Percentiles rank a stretch among this genome's conserved stretches.
phyloP scores from a whole-genome alignment of 2,797 vertebrate species.

The Liparis tanakae region DNA sequence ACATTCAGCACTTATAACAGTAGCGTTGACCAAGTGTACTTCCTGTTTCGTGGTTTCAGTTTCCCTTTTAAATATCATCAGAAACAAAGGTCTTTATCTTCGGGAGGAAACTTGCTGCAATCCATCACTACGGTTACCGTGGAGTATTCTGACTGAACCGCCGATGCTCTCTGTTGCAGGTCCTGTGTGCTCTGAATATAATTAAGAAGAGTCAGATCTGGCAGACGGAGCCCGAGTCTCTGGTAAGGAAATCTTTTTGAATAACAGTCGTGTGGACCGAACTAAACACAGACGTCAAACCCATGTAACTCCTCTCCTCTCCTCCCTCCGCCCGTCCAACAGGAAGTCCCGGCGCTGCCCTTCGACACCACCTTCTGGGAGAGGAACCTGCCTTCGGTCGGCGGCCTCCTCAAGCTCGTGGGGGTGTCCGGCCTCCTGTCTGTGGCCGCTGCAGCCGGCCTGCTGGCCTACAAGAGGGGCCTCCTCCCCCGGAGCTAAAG shows the following conservation, averaged over 20 bases:
- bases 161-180: constrained; percentile 74
- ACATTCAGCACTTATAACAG: neutral
- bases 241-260: constrained; percentile 73
- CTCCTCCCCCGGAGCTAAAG: constrained; percentile 75
- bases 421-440: constrained; percentile 86
- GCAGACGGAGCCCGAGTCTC: constrained; percentile 88
- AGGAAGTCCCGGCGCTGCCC: constrained; percentile 90
- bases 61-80: too few relatives aligned
- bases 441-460: constrained; percentile 75
- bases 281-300: neutral
- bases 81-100: too few relatives aligned
- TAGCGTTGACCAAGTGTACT: neutral
- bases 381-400: constrained; percentile 91
- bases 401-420: constrained; percentile 87
- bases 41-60: neutral
- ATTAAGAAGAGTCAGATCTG: constrained; percentile 90
- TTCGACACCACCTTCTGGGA: constrained; percentile 92
- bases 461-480: constrained; percentile 88
- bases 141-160: neutral
- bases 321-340: constrained; percentile 11
- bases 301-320: neutral
- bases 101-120: too few relatives aligned
- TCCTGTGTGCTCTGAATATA: constrained; percentile 88
- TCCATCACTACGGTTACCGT: too few relatives aligned
- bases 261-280: neutral